Base-by-base conservation (phyloP, 2,113 vertebrate species). In the Cyrtonyx montezumae region DNA sequence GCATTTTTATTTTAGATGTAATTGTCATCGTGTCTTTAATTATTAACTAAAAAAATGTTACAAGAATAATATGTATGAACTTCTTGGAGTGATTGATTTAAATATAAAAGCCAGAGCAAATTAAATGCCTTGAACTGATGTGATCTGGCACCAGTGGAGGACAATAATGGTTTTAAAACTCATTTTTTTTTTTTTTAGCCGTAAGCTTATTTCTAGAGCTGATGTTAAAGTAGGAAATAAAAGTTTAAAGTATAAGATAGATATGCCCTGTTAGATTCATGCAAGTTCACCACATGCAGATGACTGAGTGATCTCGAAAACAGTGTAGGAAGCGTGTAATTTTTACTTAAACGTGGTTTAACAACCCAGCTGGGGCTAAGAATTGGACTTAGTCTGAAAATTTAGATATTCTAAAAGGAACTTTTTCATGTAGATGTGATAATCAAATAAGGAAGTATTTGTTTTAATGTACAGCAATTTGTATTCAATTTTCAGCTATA, bases 71-170 rank as follows among this genome's bases (percentile, higher is more conserved):
- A 5, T 8, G 5, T 59, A 81, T 91, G 82, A 88, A 92, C 76
- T 96, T 95, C 94, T 28, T 73, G 68, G 71, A 89, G 70, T 79
- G 90, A 94, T 85, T 91, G 86, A 91, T 93, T 87, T 80, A 66
- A 85, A 94, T 74, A 56, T 71, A 71, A 87, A 94, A 92, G 63
- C 53, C 84, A 96, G 63, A 84, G 79, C 28, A 69, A 87, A 94
- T 91, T 74, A 84, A 87, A 32, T 77, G 48, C 62, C 71, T 81
- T 45, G 8, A 65, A 62, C 40, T 84, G 68, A 78, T 63, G n/a
- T 76, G 81, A 80, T 93, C 75, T 83, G 90, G 36, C 73, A 77
- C 9, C 23, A 56, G 0, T 53, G 81, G 93, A 93, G 49, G 75
- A 75, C 55, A 90, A 2, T 34, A 90, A 78, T 71, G 30, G 23